Conservation (phyloP, 2,797 vertebrate genomes). For the Pyrrhura leucotis region DNA sequence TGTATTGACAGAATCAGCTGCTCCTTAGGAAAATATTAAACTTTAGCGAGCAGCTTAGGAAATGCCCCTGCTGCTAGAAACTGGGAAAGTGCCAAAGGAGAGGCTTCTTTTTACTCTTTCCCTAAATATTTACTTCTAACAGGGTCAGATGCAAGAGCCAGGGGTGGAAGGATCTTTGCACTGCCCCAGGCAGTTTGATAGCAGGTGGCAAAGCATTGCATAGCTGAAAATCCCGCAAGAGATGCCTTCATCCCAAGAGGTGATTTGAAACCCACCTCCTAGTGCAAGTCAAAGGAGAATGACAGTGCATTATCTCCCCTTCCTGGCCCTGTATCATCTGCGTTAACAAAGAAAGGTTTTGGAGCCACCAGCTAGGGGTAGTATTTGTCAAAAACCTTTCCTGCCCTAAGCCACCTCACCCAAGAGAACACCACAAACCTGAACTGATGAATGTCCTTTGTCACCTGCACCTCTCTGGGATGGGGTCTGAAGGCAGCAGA, state of each 20-base stretch:
- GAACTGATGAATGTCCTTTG: background rate
- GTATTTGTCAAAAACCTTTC: background rate
- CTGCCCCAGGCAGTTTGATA: background rate
- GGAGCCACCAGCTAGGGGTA: background rate
- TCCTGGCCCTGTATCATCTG: background rate
- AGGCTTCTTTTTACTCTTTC: background rate
- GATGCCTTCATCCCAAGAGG: background rate
- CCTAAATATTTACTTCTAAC: background rate
- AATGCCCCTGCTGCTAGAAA: background rate
- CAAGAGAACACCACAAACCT: background rate
- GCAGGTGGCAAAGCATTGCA: background rate
- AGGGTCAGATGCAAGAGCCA: background rate
- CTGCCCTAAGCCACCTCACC: background rate
- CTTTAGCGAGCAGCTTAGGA: background rate
- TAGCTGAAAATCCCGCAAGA: background rate
- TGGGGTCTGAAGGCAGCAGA: fast-evolving
- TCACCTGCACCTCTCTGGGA: background rate
- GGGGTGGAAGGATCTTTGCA: background rate
- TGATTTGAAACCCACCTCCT: background rate
- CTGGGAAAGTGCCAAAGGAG: background rate
- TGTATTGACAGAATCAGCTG: background rate
- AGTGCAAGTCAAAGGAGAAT: background rate
- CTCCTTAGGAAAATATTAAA: background rate
- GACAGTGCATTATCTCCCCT: fast-evolving
- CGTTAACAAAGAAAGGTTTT: background rate